Conservation (phyloP, 2,113 vertebrate species). For the Saccopteryx leptura region DNA sequence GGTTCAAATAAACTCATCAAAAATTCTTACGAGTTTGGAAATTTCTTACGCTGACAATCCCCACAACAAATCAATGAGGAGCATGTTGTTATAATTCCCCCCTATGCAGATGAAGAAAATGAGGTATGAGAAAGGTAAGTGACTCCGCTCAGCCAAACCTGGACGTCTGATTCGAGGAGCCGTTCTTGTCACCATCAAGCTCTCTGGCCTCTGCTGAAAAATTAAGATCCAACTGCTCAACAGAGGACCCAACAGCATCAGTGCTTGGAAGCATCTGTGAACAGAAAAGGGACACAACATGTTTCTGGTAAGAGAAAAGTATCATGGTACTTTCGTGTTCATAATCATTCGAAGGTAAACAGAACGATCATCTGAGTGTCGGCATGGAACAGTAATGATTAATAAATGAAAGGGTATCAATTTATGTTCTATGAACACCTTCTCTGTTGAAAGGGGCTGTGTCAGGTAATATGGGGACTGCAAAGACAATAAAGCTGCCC, state of each 20-base stretch:
- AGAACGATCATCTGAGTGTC: not conserved
- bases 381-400: not conserved
- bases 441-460: not conserved
- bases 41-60: not conserved
- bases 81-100: not conserved
- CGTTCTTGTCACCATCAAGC: not conserved
- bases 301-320: not conserved
- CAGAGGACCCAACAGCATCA: not conserved
- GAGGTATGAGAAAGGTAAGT: not conserved
- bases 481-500: not conserved
- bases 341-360: slow-evolving; percentile 35
- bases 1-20: too few relatives aligned
- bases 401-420: not conserved
- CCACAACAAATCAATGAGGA: not conserved
- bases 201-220: slow-evolving; percentile 25
- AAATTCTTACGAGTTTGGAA: too few relatives aligned
- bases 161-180: not conserved
- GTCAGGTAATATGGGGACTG: not conserved
- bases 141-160: not conserved
- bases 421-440: not conserved
- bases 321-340: not conserved
- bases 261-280: not conserved
- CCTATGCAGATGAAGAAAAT: slow-evolving; percentile 18
- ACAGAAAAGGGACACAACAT: not conserved
- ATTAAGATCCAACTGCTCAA: not conserved